These are phyloP conservation scores for Homalodisca vitripennis DNA, from an alignment of 1,140 invertebrate species.

Conservation along the genomic window DNA sequence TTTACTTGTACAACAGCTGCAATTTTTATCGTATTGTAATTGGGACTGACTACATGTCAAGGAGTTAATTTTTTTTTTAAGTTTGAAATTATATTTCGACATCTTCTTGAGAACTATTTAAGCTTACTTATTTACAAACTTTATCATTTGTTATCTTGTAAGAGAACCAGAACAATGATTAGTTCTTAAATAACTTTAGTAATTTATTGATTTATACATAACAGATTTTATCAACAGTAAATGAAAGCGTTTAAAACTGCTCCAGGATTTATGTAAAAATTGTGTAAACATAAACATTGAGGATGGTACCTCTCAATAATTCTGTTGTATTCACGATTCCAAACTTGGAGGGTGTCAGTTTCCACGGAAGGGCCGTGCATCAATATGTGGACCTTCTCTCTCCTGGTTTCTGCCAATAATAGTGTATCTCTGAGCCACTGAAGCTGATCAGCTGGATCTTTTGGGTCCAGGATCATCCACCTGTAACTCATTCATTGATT, in stretches of 20 bases:
- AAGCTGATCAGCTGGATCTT: conserved; percentile 61
- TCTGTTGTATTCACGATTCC: conserved; percentile 62
- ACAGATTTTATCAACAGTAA: background rate
- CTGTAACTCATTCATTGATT: conserved; percentile 43
- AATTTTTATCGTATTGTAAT: too few relatives aligned
- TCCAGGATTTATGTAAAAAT: background rate
- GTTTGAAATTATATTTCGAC: too few relatives aligned
- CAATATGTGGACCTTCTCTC: conserved; percentile 79
- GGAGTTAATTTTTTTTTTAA: too few relatives aligned
- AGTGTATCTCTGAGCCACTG: conserved; percentile 73
- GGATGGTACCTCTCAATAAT: conserved; percentile 48
- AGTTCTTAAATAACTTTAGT: background rate
- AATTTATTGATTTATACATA: background rate
- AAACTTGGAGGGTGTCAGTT: conserved; percentile 63
- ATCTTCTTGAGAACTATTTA: too few relatives aligned
- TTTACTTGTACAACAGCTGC: too few relatives aligned
- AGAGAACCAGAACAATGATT: too few relatives aligned
- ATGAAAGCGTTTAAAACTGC: background rate
- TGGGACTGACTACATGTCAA: too few relatives aligned
- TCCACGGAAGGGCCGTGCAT: conserved; percentile 78
- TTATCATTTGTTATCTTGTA: background rate
- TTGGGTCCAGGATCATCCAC: conserved; percentile 61
- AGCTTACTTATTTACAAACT: too few relatives aligned
- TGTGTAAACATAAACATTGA: background rate
- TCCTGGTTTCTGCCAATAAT: conserved; percentile 63